A percentile compares a stretch with the other conserved stretches of the same genome.
Conservation (phyloP, 2,113 vertebrate species). For the Cercocebus atys region DNA sequence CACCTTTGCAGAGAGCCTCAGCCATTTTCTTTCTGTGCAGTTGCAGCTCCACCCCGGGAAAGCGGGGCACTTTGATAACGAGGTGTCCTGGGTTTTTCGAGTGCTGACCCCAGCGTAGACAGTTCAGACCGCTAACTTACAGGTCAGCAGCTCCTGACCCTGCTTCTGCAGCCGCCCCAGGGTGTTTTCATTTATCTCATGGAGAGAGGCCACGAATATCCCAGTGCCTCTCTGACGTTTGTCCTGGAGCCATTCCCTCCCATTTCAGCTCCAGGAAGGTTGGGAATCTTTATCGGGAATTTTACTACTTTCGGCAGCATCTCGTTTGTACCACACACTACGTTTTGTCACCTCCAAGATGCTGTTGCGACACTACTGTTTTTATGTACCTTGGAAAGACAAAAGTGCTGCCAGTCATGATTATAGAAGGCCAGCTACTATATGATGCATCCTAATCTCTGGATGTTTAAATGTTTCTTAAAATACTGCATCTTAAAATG, state of each 20-base stretch:
- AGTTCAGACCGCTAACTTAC: slow-evolving; percentile 60
- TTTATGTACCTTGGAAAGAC: not conserved
- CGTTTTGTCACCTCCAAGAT: not conserved
- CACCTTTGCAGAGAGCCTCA: slow-evolving; percentile 42
- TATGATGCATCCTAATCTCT: not conserved
- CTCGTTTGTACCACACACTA: not conserved
- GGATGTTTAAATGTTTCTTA: not conserved
- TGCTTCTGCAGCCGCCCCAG: slow-evolving; percentile 9
- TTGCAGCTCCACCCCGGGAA: slow-evolving; percentile 38
- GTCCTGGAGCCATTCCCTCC: not conserved
- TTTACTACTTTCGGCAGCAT: not conserved
- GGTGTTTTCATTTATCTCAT: not conserved
- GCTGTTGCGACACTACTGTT: not conserved
- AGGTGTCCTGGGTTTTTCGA: slow-evolving; percentile 69
- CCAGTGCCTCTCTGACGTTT: not conserved
- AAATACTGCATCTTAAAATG: not conserved
- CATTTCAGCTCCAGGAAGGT: not conserved
- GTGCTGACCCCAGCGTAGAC: slow-evolving; percentile 65
- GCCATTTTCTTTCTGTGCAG: slow-evolving; percentile 54
- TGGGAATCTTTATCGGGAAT: not conserved
- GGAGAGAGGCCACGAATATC: not conserved
- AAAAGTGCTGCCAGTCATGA: not conserved
- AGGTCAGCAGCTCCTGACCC: slow-evolving; percentile 70
- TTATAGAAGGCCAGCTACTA: not conserved
- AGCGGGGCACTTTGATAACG: slow-evolving; percentile 64